Evolutionary conservation across 2,113 vertebrate species (phyloP).

Genomic region (Haemorhous mexicanus): DNA sequence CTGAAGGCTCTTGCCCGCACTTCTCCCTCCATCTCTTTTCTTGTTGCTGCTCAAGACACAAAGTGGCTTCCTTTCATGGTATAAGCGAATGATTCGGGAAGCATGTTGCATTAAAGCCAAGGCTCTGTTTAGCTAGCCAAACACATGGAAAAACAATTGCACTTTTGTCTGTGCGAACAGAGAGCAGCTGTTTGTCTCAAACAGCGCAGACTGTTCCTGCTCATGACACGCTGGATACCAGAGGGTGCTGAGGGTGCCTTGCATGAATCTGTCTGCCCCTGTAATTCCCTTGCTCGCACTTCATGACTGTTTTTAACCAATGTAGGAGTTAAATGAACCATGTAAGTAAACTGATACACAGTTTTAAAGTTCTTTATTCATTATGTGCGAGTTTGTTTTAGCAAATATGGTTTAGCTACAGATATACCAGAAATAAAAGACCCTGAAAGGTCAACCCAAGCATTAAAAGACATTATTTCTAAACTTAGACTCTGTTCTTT

Average conservation of each 20-base stretch:
- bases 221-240: not conserved
- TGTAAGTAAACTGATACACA: not conserved
- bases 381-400: not conserved
- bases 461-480: not conserved
- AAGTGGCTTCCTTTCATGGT: conserved; percentile 24
- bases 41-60: not conserved
- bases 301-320: not conserved
- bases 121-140: conserved; percentile 34
- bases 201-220: not conserved
- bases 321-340: not conserved
- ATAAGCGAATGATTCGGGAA: not conserved
- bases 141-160: conserved; percentile 57
- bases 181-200: conserved; percentile 55
- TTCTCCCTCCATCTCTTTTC: not conserved
- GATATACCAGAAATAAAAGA: not conserved
- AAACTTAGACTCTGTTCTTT: not conserved
- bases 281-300: not conserved
- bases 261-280: not conserved
- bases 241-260: not conserved
- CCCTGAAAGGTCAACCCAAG: not conserved
- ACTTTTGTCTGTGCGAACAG: conserved; percentile 46
- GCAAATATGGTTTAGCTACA: not conserved
- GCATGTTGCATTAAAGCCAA: conserved; percentile 6
- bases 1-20: not conserved
- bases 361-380: not conserved